These are phyloP conservation scores for Astropecten irregularis DNA, from an alignment of 53 echinoderm and acorn worm genomes.

Conservation along the genomic window DNA sequence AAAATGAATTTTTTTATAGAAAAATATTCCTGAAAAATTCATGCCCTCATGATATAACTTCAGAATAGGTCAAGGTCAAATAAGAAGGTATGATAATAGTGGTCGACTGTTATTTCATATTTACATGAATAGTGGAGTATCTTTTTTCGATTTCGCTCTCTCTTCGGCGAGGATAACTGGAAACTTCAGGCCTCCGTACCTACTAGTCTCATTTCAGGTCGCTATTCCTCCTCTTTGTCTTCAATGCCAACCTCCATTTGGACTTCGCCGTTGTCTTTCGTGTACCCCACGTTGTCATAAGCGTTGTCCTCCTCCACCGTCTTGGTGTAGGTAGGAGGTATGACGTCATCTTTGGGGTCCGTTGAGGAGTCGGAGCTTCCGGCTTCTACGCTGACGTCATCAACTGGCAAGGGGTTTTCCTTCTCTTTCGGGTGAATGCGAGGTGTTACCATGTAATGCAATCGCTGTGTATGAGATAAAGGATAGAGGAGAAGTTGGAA, in stretches of 20 bases:
- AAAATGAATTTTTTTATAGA: too few relatives aligned
- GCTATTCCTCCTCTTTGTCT: background rate
- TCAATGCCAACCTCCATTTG: background rate
- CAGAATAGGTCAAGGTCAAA: too few relatives aligned
- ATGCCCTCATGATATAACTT: too few relatives aligned
- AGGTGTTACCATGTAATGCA: constrained; percentile 46
- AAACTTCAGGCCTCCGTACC: background rate
- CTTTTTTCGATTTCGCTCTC: too few relatives aligned
- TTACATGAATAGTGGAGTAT: too few relatives aligned
- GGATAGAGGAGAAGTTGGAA: too few relatives aligned
- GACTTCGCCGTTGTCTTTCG: constrained; percentile 39
- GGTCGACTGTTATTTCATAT: too few relatives aligned
- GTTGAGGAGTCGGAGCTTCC: background rate
- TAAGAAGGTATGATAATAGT: too few relatives aligned
- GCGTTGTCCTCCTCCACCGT: background rate
- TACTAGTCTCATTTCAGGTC: background rate
- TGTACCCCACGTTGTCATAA: constrained; percentile 30
- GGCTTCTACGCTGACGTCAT: constrained; percentile 33
- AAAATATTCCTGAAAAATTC: too few relatives aligned
- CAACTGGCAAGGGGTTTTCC: constrained; percentile 44
- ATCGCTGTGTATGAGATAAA: constrained; percentile 37
- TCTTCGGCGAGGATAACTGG: too few relatives aligned
- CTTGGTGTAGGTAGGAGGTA: background rate
- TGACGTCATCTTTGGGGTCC: constrained; percentile 7
- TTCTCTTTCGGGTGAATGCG: constrained; percentile 49